Base-by-base conservation (phyloP, 2,797 vertebrate genomes). In the Galaxias olidus region DNA sequence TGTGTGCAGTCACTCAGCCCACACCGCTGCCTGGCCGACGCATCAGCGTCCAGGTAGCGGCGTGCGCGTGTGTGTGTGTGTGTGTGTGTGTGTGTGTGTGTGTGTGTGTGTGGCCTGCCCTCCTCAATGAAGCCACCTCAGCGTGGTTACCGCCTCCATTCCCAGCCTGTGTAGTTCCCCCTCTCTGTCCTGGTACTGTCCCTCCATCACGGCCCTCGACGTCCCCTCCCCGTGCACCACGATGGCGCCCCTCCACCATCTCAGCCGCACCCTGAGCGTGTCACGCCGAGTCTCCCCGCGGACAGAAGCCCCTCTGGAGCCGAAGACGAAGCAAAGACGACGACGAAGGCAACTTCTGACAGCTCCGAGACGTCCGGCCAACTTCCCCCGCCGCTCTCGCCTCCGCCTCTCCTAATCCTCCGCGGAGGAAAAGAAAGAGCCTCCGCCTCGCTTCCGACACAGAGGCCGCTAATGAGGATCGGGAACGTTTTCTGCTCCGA, bases 81-180 rank as follows among this genome's bases (percentile, higher is more conserved):
- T 18, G 30, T 57, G 65, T 61, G 59, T 52, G 54, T 61, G 60
- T 54, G 51, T 57, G 17, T 9, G 18, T 62, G 66, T 57, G 61
- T 46, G 41, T 30, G 17, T 4, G 11, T 45, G 42, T 86, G 84
- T 84, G 86, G 85, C 84, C 78, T 67, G 83, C 81, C 82, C 80
- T 77, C 82, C 89, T 91, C 30, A 90, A 91, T 90, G 88, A 92
- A 91, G 88, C 90, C 88, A 88, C 89, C 83, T 84, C 82, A 83
- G 68, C 80, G 84, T 90, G 88, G 89, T 92, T 90, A n/a, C n/a
- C n/a, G n/a, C n/a, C 30, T 30, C 30, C 30, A 30, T 30, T 6
- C 2, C 6, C 6, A 30, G 30, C 30, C 30, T 30, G n/a, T n/a
- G n/a, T n/a, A n/a, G n/a, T n/a, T n/a, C n/a, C n/a, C n/a, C 30